Conservation (phyloP, 2,113 vertebrate species). For the Crotalus helleri region DNA sequence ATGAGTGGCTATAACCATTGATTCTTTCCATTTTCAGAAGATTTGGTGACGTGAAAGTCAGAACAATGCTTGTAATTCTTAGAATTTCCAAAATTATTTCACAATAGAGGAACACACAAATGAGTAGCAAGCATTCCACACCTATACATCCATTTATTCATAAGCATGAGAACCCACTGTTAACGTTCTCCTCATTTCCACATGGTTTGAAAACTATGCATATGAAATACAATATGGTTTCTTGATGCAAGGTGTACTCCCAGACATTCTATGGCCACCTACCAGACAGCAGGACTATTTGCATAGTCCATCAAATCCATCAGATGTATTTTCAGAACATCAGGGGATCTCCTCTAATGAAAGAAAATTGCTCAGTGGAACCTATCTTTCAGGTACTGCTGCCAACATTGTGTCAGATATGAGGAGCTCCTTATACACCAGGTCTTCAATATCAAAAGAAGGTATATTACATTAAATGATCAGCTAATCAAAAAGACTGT, state of each 20-base stretch:
- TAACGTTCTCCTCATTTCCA: not conserved
- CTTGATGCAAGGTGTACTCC: not conserved
- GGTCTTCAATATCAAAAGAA: not conserved
- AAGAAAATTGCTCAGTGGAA: not conserved
- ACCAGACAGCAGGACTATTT: not conserved
- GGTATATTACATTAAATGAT: conserved; percentile 15
- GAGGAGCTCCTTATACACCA: not conserved
- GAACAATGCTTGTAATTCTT: not conserved
- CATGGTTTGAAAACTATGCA: not conserved
- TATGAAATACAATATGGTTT: not conserved
- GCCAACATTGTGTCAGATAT: not conserved
- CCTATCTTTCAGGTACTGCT: not conserved
- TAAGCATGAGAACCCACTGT: not conserved
- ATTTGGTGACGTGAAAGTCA: not conserved
- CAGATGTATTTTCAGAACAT: not conserved
- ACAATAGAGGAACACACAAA: not conserved
- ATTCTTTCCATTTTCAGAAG: not conserved
- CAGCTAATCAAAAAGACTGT: not conserved
- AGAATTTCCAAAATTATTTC: not conserved
- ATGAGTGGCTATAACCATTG: not conserved
- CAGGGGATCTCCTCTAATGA: not conserved
- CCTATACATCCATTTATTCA: not conserved
- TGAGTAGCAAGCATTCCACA: not conserved
- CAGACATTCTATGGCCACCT: not conserved
- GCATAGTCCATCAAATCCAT: not conserved